A percentile compares a stretch with the other conserved stretches of the same genome.
Conservation (phyloP, 2,888 invertebrate genomes). For the Sminthurides aquaticus region DNA sequence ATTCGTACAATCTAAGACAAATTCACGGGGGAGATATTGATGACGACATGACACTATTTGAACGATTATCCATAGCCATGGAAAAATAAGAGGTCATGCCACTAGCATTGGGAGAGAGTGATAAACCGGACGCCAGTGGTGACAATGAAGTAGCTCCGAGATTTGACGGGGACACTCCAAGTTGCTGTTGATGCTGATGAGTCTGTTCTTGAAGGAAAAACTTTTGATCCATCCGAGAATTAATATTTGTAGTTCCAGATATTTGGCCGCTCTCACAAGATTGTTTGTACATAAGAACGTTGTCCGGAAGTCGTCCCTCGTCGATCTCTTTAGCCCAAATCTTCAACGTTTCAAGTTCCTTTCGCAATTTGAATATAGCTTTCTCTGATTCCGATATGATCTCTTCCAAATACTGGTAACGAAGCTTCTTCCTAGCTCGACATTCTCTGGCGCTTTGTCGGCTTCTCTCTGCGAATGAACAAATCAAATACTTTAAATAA, state of each 20-base stretch:
- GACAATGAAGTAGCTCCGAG: conserved; percentile 16
- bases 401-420: conserved; percentile 95
- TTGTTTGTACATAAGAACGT: conserved; percentile 49
- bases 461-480: conserved; percentile 67
- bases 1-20: no score
- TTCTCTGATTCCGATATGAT: conserved; percentile 87
- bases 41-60: conserved; percentile 4
- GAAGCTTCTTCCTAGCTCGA: conserved; percentile 88
- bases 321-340: conserved; percentile 70
- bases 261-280: neutral
- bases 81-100: conserved; percentile 7
- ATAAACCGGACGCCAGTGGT: conserved; percentile 13
- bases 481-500: no score
- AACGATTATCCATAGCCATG: conserved; percentile 3
- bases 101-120: conserved; percentile 13
- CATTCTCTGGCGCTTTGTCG: conserved; percentile 96
- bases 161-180: neutral
- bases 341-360: conserved; percentile 80
- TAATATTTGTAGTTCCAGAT: neutral
- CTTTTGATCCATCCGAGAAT: neutral
- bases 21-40: conserved; percentile 20
- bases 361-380: conserved; percentile 75
- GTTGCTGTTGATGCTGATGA: neutral
- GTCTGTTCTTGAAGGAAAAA: neutral
- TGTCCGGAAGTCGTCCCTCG: conserved; percentile 71